Evolutionary conservation across 2,113 vertebrate species (phyloP).

Genomic region (Pao palembangensis): DNA sequence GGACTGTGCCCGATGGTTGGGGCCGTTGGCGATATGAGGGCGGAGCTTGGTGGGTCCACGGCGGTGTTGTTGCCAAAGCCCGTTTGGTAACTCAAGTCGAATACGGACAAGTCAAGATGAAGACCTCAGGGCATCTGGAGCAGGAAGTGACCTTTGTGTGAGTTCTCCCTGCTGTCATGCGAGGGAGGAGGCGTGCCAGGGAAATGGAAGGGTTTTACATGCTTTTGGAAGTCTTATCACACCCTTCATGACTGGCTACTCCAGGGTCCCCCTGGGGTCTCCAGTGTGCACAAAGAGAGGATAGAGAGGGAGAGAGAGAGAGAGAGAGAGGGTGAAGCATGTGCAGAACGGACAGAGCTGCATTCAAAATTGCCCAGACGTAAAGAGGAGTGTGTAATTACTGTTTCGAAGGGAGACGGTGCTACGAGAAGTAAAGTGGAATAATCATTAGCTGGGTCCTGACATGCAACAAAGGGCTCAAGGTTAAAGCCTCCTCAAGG

Average conservation of each 20-base stretch:
- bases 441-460: constrained; percentile 30
- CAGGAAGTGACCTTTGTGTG: constrained; percentile 8
- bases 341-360: constrained; percentile 10
- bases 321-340: constrained; percentile 15
- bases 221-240: constrained; percentile 26
- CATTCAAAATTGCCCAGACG: constrained; percentile 29
- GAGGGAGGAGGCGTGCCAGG: constrained; percentile 1
- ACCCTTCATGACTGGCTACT: constrained; percentile 15
- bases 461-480: constrained; percentile 13
- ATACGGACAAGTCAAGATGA: constrained; percentile 5
- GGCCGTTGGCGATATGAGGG: too few species aligned
- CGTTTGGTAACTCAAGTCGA: background rate
- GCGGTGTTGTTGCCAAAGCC: background rate
- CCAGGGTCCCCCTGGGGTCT: constrained; percentile 8
- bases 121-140: constrained; percentile 5
- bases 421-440: constrained; percentile 32
- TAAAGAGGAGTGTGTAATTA: constrained; percentile 26
- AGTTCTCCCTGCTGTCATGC: constrained; percentile 6
- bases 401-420: constrained; percentile 34
- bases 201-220: constrained; percentile 1
- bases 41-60: background rate
- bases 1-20: background rate
- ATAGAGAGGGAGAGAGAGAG: background rate
- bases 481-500: constrained; percentile 26
- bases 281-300: constrained; percentile 7